phyloP scores from a whole-genome alignment of 2,797 vertebrate genomes.

The Lepidocolaptes lacrymiger region DNA sequence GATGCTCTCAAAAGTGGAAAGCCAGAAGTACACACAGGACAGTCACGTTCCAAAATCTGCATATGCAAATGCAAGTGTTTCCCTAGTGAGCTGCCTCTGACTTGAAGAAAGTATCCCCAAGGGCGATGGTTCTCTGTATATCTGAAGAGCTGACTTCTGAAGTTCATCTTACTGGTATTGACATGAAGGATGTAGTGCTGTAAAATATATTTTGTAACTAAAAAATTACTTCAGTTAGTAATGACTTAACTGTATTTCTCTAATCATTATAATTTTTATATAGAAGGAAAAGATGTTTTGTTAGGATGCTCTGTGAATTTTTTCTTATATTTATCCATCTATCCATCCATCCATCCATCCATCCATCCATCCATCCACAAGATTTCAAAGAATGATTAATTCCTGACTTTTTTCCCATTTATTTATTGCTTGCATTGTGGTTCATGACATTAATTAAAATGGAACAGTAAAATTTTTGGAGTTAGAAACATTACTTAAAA shows the following conservation, averaged over 20 bases:
- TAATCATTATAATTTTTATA: neutral
- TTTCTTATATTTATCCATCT: neutral
- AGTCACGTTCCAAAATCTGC: neutral
- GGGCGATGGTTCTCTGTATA: neutral
- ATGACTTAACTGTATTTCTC: neutral
- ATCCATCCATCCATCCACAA: neutral
- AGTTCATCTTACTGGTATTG: neutral
- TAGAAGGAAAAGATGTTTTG: neutral
- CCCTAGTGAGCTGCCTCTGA: neutral
- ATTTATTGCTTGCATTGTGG: neutral
- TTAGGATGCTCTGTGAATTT: neutral
- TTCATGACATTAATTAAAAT: neutral
- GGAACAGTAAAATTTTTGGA: neutral
- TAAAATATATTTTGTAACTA: neutral
- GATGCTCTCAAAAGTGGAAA: neutral
- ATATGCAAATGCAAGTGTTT: neutral
- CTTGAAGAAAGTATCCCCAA: neutral
- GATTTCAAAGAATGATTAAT: neutral
- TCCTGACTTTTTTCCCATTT: neutral
- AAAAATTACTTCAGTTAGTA: neutral
- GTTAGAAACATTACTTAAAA: neutral
- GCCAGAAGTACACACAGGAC: neutral
- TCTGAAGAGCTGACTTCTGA: neutral
- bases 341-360: neutral
- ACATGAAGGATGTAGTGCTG: neutral